A percentile compares a stretch with the other conserved stretches of the same genome.
Conservation (phyloP, 2,797 vertebrate species). For the Anabacerthia variegaticeps region DNA sequence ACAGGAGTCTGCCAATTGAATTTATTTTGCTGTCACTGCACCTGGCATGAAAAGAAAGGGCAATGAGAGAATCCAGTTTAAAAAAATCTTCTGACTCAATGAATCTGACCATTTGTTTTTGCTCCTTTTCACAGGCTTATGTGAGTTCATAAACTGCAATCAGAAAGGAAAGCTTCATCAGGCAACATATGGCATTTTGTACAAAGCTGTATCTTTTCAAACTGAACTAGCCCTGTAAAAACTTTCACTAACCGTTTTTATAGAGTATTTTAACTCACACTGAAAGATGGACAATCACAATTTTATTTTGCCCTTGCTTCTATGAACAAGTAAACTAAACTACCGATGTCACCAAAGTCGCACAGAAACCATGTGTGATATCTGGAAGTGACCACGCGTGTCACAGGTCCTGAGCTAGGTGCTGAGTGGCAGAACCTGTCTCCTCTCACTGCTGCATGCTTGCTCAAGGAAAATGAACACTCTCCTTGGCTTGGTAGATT, state of each 20-base stretch:
- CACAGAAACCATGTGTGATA: rapidly evolving
- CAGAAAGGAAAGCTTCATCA: background rate
- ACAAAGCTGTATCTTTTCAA: background rate
- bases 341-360: rapidly evolving
- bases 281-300: background rate
- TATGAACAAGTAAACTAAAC: background rate
- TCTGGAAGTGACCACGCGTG: background rate
- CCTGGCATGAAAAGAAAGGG: constrained; percentile 21
- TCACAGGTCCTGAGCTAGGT: background rate
- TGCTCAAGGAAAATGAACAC: rapidly evolving
- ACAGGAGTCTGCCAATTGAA: background rate
- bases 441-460: background rate
- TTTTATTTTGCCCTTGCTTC: background rate
- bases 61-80: background rate
- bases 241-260: background rate
- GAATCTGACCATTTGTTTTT: constrained; percentile 31
- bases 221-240: constrained; percentile 1
- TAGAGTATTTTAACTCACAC: background rate
- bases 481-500: background rate
- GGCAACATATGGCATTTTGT: background rate
- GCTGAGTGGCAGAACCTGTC: background rate
- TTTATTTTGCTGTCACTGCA: constrained; percentile 30
- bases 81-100: constrained; percentile 2
- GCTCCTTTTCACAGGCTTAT: constrained; percentile 10
- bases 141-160: constrained; percentile 11